phyloP scores from a whole-genome alignment of 1,140 invertebrate species.

The Tetraneura akinire region DNA sequence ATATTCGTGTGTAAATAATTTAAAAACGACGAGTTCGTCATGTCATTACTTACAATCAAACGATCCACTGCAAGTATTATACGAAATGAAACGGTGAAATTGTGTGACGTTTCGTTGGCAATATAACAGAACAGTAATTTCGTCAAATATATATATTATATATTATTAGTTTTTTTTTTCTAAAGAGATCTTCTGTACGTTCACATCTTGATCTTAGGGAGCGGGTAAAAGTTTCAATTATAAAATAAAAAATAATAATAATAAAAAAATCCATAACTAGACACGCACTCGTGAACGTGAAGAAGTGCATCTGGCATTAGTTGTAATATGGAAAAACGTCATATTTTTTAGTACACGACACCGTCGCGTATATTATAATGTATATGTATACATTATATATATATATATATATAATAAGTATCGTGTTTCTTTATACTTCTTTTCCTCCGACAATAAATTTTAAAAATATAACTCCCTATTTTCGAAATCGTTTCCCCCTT shows the following conservation, averaged over 20 bases:
- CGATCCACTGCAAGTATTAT: neutral
- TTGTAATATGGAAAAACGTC: constrained; percentile 49
- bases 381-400: no score
- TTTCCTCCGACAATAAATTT: constrained; percentile 35
- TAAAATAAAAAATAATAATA: neutral
- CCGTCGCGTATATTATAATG: constrained; percentile 8
- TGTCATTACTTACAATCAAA: no score
- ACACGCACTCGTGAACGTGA: constrained; percentile 41
- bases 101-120: constrained; percentile 7
- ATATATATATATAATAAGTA: no score
- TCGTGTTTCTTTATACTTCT: constrained; percentile 32
- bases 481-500: constrained; percentile 25
- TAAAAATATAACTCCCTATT: constrained; percentile 48
- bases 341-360: constrained; percentile 49
- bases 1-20: no score
- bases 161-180: constrained; percentile 36
- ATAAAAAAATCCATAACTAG: constrained; percentile 42
- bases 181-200: neutral
- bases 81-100: neutral
- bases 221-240: constrained; percentile 44
- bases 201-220: constrained; percentile 44
- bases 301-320: constrained; percentile 44
- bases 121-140: neutral
- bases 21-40: no score
- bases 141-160: neutral